Evolutionary conservation across 1,140 invertebrate genomes (phyloP), one percentile per base, ranked within the genome.

Genomic region (Drosophila watanabei): DNA sequence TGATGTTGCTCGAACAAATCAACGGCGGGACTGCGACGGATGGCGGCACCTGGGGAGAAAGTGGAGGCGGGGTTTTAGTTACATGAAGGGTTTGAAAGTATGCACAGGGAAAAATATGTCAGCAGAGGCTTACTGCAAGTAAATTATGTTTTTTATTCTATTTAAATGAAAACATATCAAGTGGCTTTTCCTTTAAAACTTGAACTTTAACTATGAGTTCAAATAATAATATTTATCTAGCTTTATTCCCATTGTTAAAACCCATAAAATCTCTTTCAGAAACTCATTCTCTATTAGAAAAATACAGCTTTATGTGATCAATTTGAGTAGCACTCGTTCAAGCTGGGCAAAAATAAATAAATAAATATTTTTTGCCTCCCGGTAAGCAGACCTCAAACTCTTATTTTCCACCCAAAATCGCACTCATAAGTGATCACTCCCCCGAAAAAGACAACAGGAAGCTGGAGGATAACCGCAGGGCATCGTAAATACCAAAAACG

Each of bases 1-100:
- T 99, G 98, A 94, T 99, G 98, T 93, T 98, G 97, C 92, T 99
- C 98, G 93, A 99, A 98, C 86, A 98, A 95, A 92, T 98, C 97
- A 94, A 97, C 95, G 18, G 97, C 96, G 73, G 92, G 92, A 97
- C 93, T 75, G 94, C 95, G 94, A 91, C 97, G 93, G 93, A 97
- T 95, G 90, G 96, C 95, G 86, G 96, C 95, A 94, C 96, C 97
- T 97, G 94, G 60, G 30, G 43, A 62, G 11, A 18, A 39, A 77
- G 11, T 56, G n/a, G 30, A 49, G 48, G 52, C 33, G 30, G 41
- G 45, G 18, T 43, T 62, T 89, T 20, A 63, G 73, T 48, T 56
- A 2, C 1, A n/a, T 0, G 20, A 56, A 56, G 33, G 65, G 72
- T 45, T 49, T 52, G 30, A 45, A 48, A 66, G 24, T 30, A 39